Evolutionary conservation across 2,888 invertebrate genomes (phyloP).

Genomic region (Melieria picta): DNA sequence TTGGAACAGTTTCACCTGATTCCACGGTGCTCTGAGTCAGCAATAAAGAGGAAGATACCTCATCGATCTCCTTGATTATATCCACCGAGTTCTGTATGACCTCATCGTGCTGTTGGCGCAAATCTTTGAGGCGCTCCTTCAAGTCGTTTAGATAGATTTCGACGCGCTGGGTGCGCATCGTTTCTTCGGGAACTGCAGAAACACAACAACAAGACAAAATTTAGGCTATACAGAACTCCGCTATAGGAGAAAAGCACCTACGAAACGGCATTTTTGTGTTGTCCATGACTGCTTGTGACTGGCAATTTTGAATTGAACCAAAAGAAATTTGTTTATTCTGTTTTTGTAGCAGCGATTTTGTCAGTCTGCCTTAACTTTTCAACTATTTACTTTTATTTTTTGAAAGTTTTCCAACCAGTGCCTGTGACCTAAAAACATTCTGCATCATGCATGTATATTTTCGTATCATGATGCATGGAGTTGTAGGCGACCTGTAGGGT

Average conservation of each 20-base stretch:
- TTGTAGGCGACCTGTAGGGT: too few relatives aligned
- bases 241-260: slow-evolving; percentile 14
- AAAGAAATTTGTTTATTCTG: slow-evolving; percentile 1
- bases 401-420: slow-evolving; percentile 16
- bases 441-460: too few relatives aligned
- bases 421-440: background rate
- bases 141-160: slow-evolving; percentile 51
- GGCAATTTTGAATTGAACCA: slow-evolving; percentile 30
- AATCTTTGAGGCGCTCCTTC: slow-evolving; percentile 47
- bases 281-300: slow-evolving; percentile 34
- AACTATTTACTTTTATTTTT: background rate
- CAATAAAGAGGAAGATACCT: slow-evolving; percentile 47
- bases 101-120: slow-evolving; percentile 47
- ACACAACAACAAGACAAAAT: background rate
- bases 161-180: slow-evolving; percentile 45
- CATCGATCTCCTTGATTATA: slow-evolving; percentile 51
- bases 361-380: background rate
- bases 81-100: slow-evolving; percentile 49
- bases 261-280: slow-evolving; percentile 39
- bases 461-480: too few relatives aligned
- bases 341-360: slow-evolving; percentile 1
- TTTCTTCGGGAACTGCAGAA: slow-evolving; percentile 41
- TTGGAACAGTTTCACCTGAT: slow-evolving; percentile 32
- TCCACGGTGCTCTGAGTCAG: slow-evolving; percentile 10
- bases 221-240: background rate